Percentiles rank a stretch among this genome's conserved stretches.
Conservation (phyloP, 2,113 vertebrate species). For the Lophochroa leadbeateri region DNA sequence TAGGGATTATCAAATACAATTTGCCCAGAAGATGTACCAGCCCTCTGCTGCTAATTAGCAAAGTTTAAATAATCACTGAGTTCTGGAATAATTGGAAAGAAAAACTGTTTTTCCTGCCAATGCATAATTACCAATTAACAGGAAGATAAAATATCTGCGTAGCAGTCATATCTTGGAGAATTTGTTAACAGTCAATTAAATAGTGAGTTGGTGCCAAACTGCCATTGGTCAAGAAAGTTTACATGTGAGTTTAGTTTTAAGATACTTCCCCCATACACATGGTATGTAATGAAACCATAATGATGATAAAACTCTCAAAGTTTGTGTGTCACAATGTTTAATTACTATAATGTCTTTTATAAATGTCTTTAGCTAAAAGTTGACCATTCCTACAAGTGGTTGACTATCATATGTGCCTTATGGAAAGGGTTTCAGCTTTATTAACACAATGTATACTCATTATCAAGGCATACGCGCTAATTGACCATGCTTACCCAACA, state of each 20-base stretch:
- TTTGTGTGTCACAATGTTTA: neutral
- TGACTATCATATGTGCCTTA: neutral
- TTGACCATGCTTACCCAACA: neutral
- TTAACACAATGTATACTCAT: slow-evolving; percentile 32
- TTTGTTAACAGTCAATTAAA: slow-evolving; percentile 80
- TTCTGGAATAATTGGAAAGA: slow-evolving; percentile 78
- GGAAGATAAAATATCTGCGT: slow-evolving; percentile 74
- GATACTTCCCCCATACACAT: neutral
- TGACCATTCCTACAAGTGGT: neutral
- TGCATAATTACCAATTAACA: slow-evolving; percentile 82
- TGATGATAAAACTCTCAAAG: neutral
- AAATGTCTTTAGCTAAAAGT: neutral
- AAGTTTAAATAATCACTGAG: slow-evolving; percentile 80
- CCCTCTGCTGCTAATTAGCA: slow-evolving; percentile 75
- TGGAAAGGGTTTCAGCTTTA: neutral
- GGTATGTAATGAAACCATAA: neutral
- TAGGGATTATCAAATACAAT: slow-evolving; percentile 79
- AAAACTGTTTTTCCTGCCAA: slow-evolving; percentile 77
- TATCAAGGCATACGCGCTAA: slow-evolving; percentile 9
- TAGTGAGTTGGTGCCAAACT: slow-evolving; percentile 61
- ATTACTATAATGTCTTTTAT: neutral
- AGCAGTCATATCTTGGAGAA: slow-evolving; percentile 72
- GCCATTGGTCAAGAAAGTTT: slow-evolving; percentile 74
- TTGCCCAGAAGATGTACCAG: slow-evolving; percentile 78
- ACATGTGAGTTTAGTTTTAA: slow-evolving; percentile 46